Evolutionary conservation across 2,113 vertebrate species (phyloP), one percentile per base, ranked within the genome.

Genomic region (Sebastes fasciatus): DNA sequence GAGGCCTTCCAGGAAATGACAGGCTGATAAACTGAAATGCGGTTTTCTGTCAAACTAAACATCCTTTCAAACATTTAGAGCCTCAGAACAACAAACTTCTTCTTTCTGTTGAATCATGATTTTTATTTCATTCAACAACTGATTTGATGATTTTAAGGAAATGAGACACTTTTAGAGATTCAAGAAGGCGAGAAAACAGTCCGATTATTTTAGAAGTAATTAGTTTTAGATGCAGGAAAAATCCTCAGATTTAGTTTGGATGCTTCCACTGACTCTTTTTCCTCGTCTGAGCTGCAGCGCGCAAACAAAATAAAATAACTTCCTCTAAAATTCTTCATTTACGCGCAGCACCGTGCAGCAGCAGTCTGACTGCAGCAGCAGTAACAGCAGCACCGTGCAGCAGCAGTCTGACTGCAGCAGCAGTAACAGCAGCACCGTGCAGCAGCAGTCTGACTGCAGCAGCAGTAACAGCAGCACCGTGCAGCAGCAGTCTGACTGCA

Each of bases 41-140:
- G 26, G 48, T 43, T 57, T 74, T 64, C 40, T 34, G 13, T 34
- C 23, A 76, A 66, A 75, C 42, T 11, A 17, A 78, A 68, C 16
- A 12, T 2, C 43, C 17, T 43, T 3, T 62, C 2, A 23, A 43
- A 62, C 48, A 6, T 55, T 54, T 79, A 23, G n/a, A 73, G n/a
- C 54, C 17, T 66, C 6, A 65, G n/a, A 49, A 9, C 4, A 70
- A 52, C 2, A 34, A 34, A 34, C n/a, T 4, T 23, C 43, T 77
- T 19, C 2, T 49, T n/a, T 0, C 3, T 43, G 16, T 45, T 42
- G 6, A 55, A 76, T 52, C 40, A 17, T 14, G 16, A 10, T 52
- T 57, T 62, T 63, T 23, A 17, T 68, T 45, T 8, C 0, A 34
- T 46, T 23, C 8, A 34, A 45, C n/a, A 26, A 1, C 19, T 13